Percentiles rank a stretch among this genome's conserved stretches.
These are phyloP conservation scores for Mormoops blainvillei DNA, from an alignment of 2,113 vertebrate genomes.

Conservation along the genomic window DNA sequence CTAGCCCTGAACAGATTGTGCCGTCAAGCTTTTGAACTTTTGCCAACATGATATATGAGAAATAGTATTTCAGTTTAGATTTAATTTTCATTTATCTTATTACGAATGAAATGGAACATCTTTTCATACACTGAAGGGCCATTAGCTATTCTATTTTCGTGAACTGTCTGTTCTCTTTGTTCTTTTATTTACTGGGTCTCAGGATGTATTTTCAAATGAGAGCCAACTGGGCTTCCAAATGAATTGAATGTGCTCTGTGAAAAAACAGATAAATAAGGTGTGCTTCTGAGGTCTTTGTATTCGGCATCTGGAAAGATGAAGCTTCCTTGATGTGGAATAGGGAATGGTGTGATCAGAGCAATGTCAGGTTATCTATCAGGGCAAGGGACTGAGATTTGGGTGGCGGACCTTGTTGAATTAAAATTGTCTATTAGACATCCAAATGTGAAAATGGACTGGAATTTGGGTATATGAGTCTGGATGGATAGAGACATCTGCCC, in stretches of 20 bases:
- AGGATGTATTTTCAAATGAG: slow-evolving; percentile 32
- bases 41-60: slow-evolving; percentile 3
- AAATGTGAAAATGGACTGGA: neutral
- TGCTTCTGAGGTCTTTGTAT: neutral
- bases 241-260: neutral
- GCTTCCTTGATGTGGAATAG: neutral
- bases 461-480: neutral
- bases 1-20: neutral
- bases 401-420: neutral
- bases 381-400: neutral
- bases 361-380: neutral
- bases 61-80: slow-evolving; percentile 17
- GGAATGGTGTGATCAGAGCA: neutral
- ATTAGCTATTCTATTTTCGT: slow-evolving; percentile 29
- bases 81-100: slow-evolving; percentile 47
- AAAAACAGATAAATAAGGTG: neutral
- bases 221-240: neutral
- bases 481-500: neutral
- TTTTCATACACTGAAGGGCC: slow-evolving; percentile 6
- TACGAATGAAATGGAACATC: slow-evolving; percentile 40
- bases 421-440: neutral
- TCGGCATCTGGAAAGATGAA: neutral
- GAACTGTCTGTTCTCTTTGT: neutral
- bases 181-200: neutral
- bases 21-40: slow-evolving; percentile 26